These are phyloP conservation scores for Oenanthe oenanthe DNA, from an alignment of 2,113 vertebrate species.

Conservation along the genomic window DNA sequence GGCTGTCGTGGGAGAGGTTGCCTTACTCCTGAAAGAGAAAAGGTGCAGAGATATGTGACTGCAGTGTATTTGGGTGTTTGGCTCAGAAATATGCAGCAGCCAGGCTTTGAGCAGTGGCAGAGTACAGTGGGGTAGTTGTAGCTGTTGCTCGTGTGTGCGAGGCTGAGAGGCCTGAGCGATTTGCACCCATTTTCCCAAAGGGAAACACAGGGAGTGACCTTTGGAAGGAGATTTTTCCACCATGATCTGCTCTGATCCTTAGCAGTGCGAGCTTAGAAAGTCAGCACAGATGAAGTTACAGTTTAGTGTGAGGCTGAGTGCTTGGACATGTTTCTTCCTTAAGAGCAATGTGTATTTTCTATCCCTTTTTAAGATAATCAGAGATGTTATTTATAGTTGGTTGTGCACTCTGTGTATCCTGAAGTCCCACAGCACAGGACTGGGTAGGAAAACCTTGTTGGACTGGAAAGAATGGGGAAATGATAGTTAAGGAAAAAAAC, in stretches of 20 bases:
- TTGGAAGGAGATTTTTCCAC: slow-evolving; percentile 31
- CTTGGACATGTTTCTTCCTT: slow-evolving; percentile 45
- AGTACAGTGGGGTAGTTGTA: neutral
- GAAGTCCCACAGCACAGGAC: slow-evolving; percentile 45
- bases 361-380: slow-evolving; percentile 33
- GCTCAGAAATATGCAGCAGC: neutral
- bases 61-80: neutral
- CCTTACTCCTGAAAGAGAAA: neutral
- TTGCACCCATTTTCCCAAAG: neutral
- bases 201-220: neutral
- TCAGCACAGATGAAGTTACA: slow-evolving; percentile 38
- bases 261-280: neutral
- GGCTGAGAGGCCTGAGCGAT: neutral
- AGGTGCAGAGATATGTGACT: neutral
- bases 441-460: slow-evolving; percentile 13
- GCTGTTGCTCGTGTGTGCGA: neutral
- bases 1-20: neutral
- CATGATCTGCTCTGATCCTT: slow-evolving; percentile 23
- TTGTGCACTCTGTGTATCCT: slow-evolving; percentile 59
- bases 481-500: neutral
- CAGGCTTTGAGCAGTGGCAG: neutral
- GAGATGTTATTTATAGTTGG: slow-evolving; percentile 52
- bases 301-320: slow-evolving; percentile 55
- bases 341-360: slow-evolving; percentile 37
- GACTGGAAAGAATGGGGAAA: slow-evolving; percentile 24